Percentiles rank a stretch among this genome's conserved stretches.
phyloP scores from a whole-genome alignment of 2,888 invertebrate genomes.

The Disparrhopalites patrizii region DNA sequence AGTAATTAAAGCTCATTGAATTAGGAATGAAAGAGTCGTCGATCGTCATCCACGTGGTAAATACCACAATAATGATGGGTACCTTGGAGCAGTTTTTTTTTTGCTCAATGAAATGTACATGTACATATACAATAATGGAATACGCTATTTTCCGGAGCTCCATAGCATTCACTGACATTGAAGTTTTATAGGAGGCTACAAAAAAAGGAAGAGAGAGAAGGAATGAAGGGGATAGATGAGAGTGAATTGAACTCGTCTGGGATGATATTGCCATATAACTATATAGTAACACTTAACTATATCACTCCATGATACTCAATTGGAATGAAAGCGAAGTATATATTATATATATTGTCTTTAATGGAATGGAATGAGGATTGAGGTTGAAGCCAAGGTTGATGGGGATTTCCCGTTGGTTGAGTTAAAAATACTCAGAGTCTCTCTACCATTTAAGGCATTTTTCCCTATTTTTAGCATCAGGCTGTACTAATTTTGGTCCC shows the following conservation, averaged over 20 bases:
- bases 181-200: background rate
- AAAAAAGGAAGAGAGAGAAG: background rate
- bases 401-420: conserved; percentile 33
- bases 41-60: too few relatives aligned
- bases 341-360: conserved; percentile 21
- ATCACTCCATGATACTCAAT: too few relatives aligned
- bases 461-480: conserved; percentile 40
- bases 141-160: too few relatives aligned
- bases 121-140: too few relatives aligned
- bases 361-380: conserved; percentile 26
- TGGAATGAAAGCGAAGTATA: background rate
- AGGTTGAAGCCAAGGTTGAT: conserved; percentile 35
- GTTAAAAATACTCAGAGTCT: conserved; percentile 29
- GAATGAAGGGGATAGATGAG: background rate
- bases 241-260: conserved; percentile 14
- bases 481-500: conserved; percentile 43
- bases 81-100: too few relatives aligned
- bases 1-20: too few relatives aligned
- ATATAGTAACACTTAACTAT: too few relatives aligned
- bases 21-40: too few relatives aligned
- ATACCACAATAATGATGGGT: too few relatives aligned
- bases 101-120: too few relatives aligned
- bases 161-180: conserved; percentile 3
- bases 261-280: too few relatives aligned
- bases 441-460: conserved; percentile 33